Base-by-base conservation (phyloP, 2,113 vertebrate genomes). In the Periophthalmodon schlosseri region DNA sequence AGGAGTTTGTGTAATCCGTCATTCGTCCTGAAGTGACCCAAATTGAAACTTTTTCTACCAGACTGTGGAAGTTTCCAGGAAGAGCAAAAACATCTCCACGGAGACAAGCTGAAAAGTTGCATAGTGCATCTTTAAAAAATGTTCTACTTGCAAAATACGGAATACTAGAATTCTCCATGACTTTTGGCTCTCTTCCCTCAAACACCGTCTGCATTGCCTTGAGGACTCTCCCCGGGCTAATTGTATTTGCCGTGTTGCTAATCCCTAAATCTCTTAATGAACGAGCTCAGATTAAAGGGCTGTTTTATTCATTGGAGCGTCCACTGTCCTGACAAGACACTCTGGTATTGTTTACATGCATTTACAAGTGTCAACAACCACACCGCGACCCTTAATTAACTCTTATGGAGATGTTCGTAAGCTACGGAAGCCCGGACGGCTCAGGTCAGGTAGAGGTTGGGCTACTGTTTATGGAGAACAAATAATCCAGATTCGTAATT, bases 211-310 rank as follows among this genome's bases (percentile, higher is more conserved):
- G 66, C 47, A 50, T 23, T 65, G 46, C 76, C 56, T 83, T 86
- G 80, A 80, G 63, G 77, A 80, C 73, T 65, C 81, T 78, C 76
- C 50, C 49, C 14, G 65, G 44, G 79, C 74, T 87, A 83, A 90
- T 87, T 81, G 78, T 66, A 54, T 82, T 78, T 63, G 72, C 74
- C 81, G 79, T 24, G 8, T 50, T 68, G 65, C 74, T 91, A 91
- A 90, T 89, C 87, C 80, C 44, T 77, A 79, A 88, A 88, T 87
- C 87, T 86, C 79, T 75, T 86, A 82, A 89, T 86, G 78, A 86
- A 87, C 80, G 84, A 56, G 34, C 61, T 64, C 60, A 74, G 57
- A 73, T 77, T 83, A 61, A 75, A 78, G 75, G 18, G 23, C 58
- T 63, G 50, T 75, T 72, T 90, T 80, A 76, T 87, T 79, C 78